phyloP scores from a whole-genome alignment of 2,113 vertebrate species.

The Hystrix cristata region DNA sequence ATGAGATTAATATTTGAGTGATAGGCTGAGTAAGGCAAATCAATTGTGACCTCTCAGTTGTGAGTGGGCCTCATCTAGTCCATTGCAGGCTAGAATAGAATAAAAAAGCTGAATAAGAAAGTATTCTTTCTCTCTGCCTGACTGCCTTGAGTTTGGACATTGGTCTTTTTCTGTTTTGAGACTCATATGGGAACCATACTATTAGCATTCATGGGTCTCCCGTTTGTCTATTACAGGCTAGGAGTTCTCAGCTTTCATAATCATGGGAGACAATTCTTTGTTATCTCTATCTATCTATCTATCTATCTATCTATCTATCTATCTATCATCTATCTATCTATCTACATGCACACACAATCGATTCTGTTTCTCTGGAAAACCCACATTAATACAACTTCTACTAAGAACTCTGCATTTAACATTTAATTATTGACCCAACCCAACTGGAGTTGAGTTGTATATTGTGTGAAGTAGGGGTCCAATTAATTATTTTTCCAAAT shows the following conservation, averaged over 20 bases:
- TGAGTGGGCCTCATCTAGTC: background rate
- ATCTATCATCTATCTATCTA: background rate
- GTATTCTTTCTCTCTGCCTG: background rate
- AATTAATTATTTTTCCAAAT: constrained; percentile 56
- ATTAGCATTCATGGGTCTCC: background rate
- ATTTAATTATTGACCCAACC: constrained; percentile 60
- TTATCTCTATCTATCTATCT: background rate
- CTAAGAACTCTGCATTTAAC: constrained; percentile 38
- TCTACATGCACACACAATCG: background rate
- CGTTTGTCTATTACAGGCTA: background rate
- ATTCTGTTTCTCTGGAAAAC: constrained; percentile 25
- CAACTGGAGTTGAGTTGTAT: constrained; percentile 17
- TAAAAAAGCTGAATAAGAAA: constrained; percentile 17
- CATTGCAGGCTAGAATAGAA: background rate
- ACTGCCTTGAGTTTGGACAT: background rate
- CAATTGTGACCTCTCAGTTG: background rate
- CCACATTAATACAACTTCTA: constrained; percentile 17
- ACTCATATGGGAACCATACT: background rate
- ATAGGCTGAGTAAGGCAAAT: background rate
- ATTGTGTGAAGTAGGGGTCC: background rate
- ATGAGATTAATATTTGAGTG: constrained; percentile 9
- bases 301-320: background rate
- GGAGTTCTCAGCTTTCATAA: background rate
- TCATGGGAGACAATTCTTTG: background rate
- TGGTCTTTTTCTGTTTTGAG: background rate